A percentile compares a stretch with the other conserved stretches of the same genome.
Evolutionary conservation across 2,113 vertebrate species (phyloP).

Genomic region (Sylvilagus bachmani): DNA sequence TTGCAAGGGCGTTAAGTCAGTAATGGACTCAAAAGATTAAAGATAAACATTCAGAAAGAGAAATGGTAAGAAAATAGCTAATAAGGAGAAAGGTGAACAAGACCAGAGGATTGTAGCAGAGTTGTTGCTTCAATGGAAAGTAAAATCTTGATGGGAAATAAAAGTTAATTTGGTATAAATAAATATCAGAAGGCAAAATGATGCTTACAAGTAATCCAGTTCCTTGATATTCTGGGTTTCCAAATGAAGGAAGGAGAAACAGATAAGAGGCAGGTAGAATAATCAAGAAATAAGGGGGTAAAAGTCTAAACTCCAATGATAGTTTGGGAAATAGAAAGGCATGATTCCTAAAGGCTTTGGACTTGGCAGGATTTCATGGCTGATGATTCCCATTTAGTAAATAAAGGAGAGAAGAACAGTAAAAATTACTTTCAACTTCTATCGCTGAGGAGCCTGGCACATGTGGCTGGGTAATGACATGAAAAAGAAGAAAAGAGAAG

Average conservation of each 20-base stretch:
- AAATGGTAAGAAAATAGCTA: background rate
- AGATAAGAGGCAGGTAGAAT: background rate
- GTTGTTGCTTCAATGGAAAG: background rate
- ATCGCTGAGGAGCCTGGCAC: background rate
- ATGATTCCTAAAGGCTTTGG: background rate
- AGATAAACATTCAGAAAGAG: background rate
- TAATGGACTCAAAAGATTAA: slow-evolving; percentile 14
- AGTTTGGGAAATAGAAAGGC: background rate
- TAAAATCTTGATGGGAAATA: background rate
- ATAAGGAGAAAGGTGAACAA: background rate
- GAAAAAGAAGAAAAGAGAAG: background rate
- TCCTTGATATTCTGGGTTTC: slow-evolving; percentile 30
- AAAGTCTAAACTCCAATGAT: background rate
- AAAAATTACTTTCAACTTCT: background rate
- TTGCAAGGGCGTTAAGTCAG: background rate
- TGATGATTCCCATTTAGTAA: background rate
- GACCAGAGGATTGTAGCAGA: background rate
- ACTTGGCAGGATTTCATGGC: background rate
- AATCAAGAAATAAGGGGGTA: background rate
- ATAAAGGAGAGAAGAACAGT: background rate
- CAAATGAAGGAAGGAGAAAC: slow-evolving; percentile 12
- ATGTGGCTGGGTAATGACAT: background rate
- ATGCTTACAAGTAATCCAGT: slow-evolving; percentile 44
- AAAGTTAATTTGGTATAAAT: slow-evolving; percentile 36
- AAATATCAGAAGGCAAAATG: slow-evolving; percentile 50